Conservation (phyloP, 2,888 invertebrate species). For the Ophioninae sp. region DNA sequence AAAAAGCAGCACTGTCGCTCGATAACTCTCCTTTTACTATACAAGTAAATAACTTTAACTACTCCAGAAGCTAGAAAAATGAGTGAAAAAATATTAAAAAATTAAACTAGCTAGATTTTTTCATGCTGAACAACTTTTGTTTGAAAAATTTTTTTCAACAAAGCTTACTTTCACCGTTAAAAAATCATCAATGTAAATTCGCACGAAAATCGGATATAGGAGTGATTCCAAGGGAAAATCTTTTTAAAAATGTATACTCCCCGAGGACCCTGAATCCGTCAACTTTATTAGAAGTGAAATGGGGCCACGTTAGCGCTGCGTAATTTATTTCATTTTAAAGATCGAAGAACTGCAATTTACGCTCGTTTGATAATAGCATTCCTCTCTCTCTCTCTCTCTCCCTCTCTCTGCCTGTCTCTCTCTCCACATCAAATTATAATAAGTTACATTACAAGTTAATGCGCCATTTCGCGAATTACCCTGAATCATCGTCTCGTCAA, state of each 20-base stretch:
- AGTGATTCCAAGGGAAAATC: neutral
- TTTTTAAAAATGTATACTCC: no score
- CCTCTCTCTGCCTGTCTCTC: conserved; percentile 4
- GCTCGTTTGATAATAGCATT: conserved; percentile 7
- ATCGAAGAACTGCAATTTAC: conserved; percentile 21
- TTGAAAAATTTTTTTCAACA: neutral
- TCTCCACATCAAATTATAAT: conserved; percentile 39
- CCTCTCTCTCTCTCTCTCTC: conserved; percentile 13
- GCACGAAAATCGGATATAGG: neutral
- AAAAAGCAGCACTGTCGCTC: no score
- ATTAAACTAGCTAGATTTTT: neutral
- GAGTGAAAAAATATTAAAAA: neutral
- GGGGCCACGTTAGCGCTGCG: neutral
- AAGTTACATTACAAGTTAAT: conserved; percentile 60
- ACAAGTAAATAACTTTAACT: no score
- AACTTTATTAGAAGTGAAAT: neutral
- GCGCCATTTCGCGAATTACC: conserved; percentile 62
- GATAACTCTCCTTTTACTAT: no score
- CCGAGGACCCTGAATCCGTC: neutral
- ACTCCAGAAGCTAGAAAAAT: neutral
- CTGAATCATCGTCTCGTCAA: conserved; percentile 63
- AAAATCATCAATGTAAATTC: neutral
- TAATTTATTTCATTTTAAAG: conserved; percentile 15
- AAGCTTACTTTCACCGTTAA: neutral
- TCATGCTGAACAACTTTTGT: neutral